Conservation (phyloP, 2,888 invertebrate genomes). For the Tinea pellionella region DNA sequence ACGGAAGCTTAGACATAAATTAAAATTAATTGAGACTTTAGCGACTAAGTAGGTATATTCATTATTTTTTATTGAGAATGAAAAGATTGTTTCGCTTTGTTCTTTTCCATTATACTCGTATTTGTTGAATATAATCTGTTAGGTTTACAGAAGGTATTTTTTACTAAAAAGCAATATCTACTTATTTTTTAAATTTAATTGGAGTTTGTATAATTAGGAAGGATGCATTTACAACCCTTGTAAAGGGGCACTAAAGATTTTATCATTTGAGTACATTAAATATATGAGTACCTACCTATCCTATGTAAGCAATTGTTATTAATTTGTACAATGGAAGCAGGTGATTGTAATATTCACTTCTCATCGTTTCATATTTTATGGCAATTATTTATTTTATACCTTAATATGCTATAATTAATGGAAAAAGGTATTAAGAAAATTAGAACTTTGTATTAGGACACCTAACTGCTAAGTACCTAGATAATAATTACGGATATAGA, state of each 20-base stretch:
- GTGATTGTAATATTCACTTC: conserved; percentile 18
- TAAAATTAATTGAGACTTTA: conserved; percentile 54
- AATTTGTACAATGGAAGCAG: conserved; percentile 30
- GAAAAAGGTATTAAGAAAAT: not conserved
- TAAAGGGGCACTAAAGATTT: not conserved
- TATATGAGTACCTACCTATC: conserved; percentile 19
- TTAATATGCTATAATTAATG: conserved; percentile 23
- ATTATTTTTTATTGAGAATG: too few relatives aligned
- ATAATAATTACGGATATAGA: too few relatives aligned
- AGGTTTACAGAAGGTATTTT: too few relatives aligned
- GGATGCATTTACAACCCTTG: not conserved
- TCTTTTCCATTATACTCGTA: too few relatives aligned
- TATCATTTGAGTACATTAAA: not conserved
- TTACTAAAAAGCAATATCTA: too few relatives aligned
- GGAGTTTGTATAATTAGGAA: too few relatives aligned
- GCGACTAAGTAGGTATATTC: conserved; percentile 15
- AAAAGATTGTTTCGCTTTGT: too few relatives aligned
- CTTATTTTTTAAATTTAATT: too few relatives aligned
- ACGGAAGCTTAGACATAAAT: conserved; percentile 52
- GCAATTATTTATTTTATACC: conserved; percentile 17
- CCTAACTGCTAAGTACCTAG: too few relatives aligned
- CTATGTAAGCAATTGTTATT: conserved; percentile 34
- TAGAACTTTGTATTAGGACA: too few relatives aligned
- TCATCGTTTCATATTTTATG: conserved; percentile 9
- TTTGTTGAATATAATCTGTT: too few relatives aligned